These are phyloP conservation scores for Sesia bembeciformis DNA, from an alignment of 2,888 invertebrate species.

Conservation along the genomic window DNA sequence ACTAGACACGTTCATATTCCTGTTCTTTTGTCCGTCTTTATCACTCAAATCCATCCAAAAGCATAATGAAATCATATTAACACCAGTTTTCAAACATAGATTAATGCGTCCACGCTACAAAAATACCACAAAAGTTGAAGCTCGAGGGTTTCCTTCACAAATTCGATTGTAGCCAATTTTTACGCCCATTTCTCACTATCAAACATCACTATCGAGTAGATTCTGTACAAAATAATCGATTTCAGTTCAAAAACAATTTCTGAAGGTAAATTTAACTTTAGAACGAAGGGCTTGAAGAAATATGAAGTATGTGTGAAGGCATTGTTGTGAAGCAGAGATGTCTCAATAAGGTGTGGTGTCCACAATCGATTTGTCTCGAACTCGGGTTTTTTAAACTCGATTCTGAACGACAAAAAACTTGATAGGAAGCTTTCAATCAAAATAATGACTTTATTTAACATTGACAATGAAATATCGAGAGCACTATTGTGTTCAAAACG, in stretches of 20 bases:
- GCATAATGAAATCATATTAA: too few relatives aligned
- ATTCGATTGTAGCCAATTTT: conserved; percentile 17
- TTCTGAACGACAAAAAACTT: conserved; percentile 33
- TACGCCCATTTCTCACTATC: conserved; percentile 34
- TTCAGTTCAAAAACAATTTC: not conserved
- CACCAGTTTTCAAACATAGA: too few relatives aligned
- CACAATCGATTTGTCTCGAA: conserved; percentile 63
- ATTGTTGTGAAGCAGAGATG: conserved; percentile 8
- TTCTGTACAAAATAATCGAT: not conserved
- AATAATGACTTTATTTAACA: conserved; percentile 73
- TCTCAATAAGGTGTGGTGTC: conserved; percentile 50
- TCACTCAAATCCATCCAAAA: too few relatives aligned
- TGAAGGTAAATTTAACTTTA: not conserved
- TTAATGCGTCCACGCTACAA: too few relatives aligned
- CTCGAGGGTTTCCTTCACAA: too few relatives aligned
- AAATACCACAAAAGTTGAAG: too few relatives aligned
- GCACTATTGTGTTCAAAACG: conserved; percentile 42
- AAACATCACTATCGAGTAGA: conserved; percentile 4
- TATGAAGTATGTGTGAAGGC: not conserved
- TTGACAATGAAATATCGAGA: conserved; percentile 70
- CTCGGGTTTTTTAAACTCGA: conserved; percentile 7
- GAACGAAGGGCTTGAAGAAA: not conserved
- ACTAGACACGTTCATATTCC: too few relatives aligned
- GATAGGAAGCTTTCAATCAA: conserved; percentile 58
- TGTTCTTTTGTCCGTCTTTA: too few relatives aligned